Evolutionary conservation across 2,797 vertebrate genomes (phyloP).

Genomic region (Fistularia tabacaria): DNA sequence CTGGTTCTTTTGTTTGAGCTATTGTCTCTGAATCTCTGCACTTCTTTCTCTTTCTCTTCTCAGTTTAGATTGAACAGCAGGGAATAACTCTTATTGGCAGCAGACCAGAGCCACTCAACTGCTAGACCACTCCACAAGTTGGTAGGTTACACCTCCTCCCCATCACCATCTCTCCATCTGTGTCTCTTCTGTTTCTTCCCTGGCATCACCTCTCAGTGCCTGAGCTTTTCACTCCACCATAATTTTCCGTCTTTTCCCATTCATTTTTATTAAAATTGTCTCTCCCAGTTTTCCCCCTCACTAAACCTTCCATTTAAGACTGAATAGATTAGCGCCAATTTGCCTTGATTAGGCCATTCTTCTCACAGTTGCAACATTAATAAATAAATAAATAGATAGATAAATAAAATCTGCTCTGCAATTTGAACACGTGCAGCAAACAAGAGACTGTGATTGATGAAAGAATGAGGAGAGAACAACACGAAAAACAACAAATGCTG

Average conservation of each 20-base stretch:
- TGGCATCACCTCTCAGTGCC: slow-evolving; percentile 4
- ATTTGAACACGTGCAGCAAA: slow-evolving; percentile 61
- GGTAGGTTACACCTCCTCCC: slow-evolving; percentile 44
- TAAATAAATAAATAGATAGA: not conserved
- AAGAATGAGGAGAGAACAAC: slow-evolving; percentile 24
- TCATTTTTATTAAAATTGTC: slow-evolving; percentile 28
- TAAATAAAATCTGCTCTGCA: slow-evolving; percentile 26
- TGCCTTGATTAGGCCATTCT: slow-evolving; percentile 62
- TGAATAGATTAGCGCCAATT: slow-evolving; percentile 53
- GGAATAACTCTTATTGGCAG: slow-evolving; percentile 5
- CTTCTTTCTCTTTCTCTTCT: slow-evolving; percentile 19
- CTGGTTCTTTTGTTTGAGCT: no score
- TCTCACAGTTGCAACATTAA: slow-evolving; percentile 22
- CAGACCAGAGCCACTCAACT: slow-evolving; percentile 20
- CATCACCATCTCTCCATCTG: slow-evolving; percentile 27
- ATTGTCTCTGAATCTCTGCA: no score
- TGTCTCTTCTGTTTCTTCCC: slow-evolving; percentile 20
- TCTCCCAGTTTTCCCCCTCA: slow-evolving; percentile 15
- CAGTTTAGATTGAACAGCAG: slow-evolving; percentile 25
- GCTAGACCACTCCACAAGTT: slow-evolving; percentile 45
- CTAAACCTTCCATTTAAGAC: slow-evolving; percentile 35
- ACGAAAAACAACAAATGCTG: slow-evolving; percentile 35
- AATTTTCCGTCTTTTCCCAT: slow-evolving; percentile 7
- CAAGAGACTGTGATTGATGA: slow-evolving; percentile 64
- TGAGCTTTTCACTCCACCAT: slow-evolving; percentile 1